A percentile compares a stretch with the other conserved stretches of the same genome.
These are phyloP conservation scores for Atrichornis clamosus DNA, from an alignment of 2,113 vertebrate genomes.

Conservation along the genomic window DNA sequence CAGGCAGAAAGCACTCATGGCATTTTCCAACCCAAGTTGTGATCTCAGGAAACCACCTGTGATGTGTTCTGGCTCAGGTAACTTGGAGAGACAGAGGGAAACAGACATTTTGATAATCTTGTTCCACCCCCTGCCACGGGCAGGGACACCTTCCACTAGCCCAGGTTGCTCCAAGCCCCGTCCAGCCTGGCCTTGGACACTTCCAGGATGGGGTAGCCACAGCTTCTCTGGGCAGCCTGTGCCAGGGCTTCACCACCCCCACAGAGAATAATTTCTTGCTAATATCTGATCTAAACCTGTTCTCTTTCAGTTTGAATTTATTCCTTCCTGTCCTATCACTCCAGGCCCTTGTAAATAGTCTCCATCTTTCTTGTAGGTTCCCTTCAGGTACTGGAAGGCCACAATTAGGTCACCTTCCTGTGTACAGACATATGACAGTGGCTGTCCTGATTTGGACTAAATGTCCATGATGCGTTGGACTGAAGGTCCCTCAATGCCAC, in stretches of 20 bases:
- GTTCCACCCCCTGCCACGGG: background rate
- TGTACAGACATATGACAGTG: rapidly evolving
- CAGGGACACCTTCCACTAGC: rapidly evolving
- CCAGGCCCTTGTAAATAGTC: background rate
- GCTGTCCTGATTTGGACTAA: background rate
- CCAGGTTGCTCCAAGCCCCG: rapidly evolving
- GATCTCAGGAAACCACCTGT: background rate
- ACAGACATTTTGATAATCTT: background rate
- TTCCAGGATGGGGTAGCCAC: background rate
- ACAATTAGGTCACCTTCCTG: background rate
- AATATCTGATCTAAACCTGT: background rate
- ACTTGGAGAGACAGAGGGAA: background rate
- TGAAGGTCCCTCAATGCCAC: background rate
- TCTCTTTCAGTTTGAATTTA: background rate
- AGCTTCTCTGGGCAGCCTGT: background rate
- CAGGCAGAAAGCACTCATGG: background rate
- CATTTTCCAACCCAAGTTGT: background rate
- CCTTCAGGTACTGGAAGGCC: background rate
- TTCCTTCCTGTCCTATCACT: background rate
- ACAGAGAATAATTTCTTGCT: background rate
- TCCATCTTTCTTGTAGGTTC: too few relatives aligned
- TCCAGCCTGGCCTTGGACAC: background rate
- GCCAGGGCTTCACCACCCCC: rapidly evolving
- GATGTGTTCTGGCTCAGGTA: background rate
- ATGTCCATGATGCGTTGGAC: background rate